Evolutionary conservation across 2,888 invertebrate species (phyloP).

Genomic region (Conistra vaccinii): DNA sequence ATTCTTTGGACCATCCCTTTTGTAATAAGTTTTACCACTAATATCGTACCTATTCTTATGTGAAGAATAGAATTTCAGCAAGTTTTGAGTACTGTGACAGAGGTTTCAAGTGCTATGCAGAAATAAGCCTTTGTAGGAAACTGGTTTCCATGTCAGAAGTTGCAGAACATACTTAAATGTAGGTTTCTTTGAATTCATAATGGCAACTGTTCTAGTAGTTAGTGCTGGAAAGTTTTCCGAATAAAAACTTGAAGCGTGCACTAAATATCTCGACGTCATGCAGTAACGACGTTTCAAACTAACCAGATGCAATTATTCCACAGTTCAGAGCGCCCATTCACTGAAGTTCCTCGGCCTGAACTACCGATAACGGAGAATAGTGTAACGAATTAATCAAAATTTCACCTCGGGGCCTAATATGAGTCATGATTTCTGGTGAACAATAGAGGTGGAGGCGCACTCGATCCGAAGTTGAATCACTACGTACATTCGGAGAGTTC

Average conservation of each 20-base stretch:
- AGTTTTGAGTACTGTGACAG: background rate
- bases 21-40: background rate
- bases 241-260: conserved; percentile 29
- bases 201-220: background rate
- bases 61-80: background rate
- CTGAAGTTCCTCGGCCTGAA: conserved; percentile 78
- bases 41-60: conserved; percentile 1
- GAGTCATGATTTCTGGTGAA: conserved; percentile 86
- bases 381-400: conserved; percentile 90
- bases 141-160: background rate
- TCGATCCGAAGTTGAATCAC: conserved; percentile 88
- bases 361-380: conserved; percentile 83
- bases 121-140: background rate
- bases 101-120: background rate
- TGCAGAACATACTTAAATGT: background rate
- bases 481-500: conserved; percentile 87
- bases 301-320: conserved; percentile 79
- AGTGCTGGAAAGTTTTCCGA: conserved; percentile 20
- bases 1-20: background rate
- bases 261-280: conserved; percentile 56
- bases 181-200: background rate
- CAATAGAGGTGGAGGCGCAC: conserved; percentile 85
- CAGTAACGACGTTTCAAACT: conserved; percentile 68
- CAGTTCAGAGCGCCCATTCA: conserved; percentile 77
- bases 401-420: conserved; percentile 88